phyloP scores from a whole-genome alignment of 2,113 vertebrate species.

The Smithornis capensis region DNA sequence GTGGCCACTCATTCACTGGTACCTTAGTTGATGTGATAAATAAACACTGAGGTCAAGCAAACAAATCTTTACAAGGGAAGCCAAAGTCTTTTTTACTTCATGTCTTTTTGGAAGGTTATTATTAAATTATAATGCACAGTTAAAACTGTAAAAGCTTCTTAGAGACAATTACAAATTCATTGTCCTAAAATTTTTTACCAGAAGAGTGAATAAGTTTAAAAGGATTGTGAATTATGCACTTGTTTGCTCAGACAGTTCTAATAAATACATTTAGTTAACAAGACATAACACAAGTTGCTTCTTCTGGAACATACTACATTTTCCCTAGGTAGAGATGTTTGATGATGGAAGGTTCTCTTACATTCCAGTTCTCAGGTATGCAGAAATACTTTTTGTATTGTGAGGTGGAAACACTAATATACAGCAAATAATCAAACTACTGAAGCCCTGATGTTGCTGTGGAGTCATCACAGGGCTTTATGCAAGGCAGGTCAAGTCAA shows the following conservation, averaged over 20 bases:
- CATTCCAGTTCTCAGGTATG: not conserved
- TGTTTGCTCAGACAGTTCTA: not conserved
- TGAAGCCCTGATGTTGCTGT: not conserved
- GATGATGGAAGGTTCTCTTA: not conserved
- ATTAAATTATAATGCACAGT: not conserved
- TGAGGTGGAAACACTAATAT: not conserved
- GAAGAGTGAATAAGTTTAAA: not conserved
- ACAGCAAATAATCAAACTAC: not conserved
- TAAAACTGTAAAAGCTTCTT: not conserved
- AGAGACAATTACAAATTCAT: not conserved
- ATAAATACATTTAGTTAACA: not conserved
- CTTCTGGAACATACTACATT: not conserved
- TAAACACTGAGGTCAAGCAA: not conserved
- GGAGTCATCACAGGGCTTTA: not conserved
- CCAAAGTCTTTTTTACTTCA: not conserved
- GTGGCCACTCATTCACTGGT: not conserved
- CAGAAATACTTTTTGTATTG: not conserved
- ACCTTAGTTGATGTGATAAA: not conserved
- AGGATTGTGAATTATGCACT: not conserved
- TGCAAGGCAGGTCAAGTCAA: not conserved
- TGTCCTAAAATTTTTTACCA: not conserved
- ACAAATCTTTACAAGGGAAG: not conserved
- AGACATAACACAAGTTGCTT: not conserved
- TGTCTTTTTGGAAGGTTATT: too few relatives aligned
- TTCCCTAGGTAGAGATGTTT: not conserved